phyloP scores from a whole-genome alignment of 1,140 invertebrate species.

The Drusus annulatus region DNA sequence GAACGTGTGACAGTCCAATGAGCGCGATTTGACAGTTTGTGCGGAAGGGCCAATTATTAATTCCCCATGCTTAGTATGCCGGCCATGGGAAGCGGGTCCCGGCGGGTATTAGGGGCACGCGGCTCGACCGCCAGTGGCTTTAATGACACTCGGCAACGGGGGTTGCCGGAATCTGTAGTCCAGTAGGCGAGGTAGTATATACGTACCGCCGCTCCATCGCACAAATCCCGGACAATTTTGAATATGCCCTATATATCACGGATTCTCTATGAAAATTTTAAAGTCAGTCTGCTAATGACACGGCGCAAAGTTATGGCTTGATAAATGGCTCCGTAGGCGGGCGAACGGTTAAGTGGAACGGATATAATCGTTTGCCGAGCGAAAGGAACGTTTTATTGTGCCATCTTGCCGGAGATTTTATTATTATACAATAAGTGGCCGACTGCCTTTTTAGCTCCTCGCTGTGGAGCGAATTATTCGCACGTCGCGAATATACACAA shows the following conservation, averaged over 20 bases:
- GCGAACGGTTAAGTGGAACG: slow-evolving; percentile 55
- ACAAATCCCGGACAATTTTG: slow-evolving; percentile 56
- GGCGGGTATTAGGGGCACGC: slow-evolving; percentile 54
- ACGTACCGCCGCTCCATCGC: slow-evolving; percentile 16
- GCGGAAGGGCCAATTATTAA: slow-evolving; percentile 56
- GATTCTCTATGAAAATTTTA: slow-evolving; percentile 60
- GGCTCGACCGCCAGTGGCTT: slow-evolving; percentile 53
- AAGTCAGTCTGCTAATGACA: slow-evolving; percentile 60
- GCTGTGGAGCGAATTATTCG: neutral
- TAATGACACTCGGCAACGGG: slow-evolving; percentile 47
- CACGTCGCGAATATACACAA: no score
- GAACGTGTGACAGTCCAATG: slow-evolving; percentile 47
- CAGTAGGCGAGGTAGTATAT: no score
- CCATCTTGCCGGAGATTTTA: slow-evolving; percentile 54
- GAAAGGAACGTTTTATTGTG: slow-evolving; percentile 54
- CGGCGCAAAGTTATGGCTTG: slow-evolving; percentile 59
- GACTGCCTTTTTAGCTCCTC: neutral
- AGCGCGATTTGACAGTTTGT: slow-evolving; percentile 56
- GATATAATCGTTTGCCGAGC: slow-evolving; percentile 56
- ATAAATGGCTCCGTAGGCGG: slow-evolving; percentile 55
- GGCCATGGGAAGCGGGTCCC: slow-evolving; percentile 15
- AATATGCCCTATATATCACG: slow-evolving; percentile 59
- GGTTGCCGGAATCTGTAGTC: neutral
- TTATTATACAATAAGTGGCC: slow-evolving; percentile 53
- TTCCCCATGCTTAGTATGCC: slow-evolving; percentile 58